phyloP scores from a whole-genome alignment of 2,888 invertebrate species.

The Melipona beecheii region DNA sequence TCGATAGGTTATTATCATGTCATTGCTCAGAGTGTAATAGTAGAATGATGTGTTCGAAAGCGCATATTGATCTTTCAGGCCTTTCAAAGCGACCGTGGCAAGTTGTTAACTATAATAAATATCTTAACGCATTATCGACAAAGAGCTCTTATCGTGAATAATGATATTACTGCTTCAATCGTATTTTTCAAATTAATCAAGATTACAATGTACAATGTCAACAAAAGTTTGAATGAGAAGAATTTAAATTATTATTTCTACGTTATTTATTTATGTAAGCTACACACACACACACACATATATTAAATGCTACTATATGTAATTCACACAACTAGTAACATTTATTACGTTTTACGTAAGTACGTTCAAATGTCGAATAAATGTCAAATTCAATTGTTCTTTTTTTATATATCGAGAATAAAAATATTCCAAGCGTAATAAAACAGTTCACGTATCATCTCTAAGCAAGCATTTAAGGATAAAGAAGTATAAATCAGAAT shows the following conservation, averaged over 20 bases:
- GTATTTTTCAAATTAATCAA: neutral
- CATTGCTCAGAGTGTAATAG: neutral
- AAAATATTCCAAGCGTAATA: no score
- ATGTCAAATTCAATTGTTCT: no score
- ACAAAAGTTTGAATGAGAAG: neutral
- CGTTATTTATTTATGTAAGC: neutral
- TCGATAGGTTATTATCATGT: neutral
- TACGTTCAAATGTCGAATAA: no score
- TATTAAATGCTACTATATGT: no score
- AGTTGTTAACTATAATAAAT: neutral
- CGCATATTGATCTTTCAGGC: neutral
- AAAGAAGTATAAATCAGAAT: no score
- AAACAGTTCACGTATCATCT: no score
- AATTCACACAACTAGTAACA: no score
- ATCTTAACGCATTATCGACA: neutral
- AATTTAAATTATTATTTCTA: neutral
- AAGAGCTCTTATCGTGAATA: neutral
- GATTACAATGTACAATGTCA: neutral
- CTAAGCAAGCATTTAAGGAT: no score
- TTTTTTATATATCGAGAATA: no score
- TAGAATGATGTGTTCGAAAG: neutral
- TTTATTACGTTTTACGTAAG: no score
- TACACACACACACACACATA: neutral
- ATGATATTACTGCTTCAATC: neutral
- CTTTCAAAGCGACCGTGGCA: neutral